Evolutionary conservation across 2,113 vertebrate species (phyloP), one percentile per base, ranked within the genome.

Genomic region (Lucifuga dentata): DNA sequence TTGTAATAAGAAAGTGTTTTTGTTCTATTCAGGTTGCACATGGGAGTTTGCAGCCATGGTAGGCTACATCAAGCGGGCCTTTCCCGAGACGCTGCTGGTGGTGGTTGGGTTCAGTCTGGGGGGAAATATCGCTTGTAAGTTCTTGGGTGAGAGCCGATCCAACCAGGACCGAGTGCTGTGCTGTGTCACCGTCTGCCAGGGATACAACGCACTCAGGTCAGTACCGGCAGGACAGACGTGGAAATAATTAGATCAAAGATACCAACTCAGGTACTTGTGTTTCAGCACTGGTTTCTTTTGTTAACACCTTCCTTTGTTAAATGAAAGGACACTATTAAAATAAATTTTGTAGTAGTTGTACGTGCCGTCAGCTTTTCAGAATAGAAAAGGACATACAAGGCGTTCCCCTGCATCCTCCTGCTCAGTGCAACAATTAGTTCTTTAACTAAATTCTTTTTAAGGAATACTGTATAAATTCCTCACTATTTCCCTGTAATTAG

Each of bases 31-130:
- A 98, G 96, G 96, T 39, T 98, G 96, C 58, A 98, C 96, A 0
- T 97, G 96, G 96, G 96, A 97, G 53, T 98, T 94, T 43, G 87
- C 90, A 11, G 95, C 95, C 71, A 98, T 98, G 96, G 95, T 98
- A 53, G 91, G 64, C 81, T 88, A 93, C 88, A 93, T 98, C 85
- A 95, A 90, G 85, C 94, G 88, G 76, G 88, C 91, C 0, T 94
- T 93, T 17, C 95, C 94, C 23, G 85, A 95, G 63, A 95, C 94
- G 1, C 90, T 90, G 73, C 79, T 98, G 68, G 93, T 95, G 0
- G 95, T 95, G 0, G 94, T 98, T 68, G 96, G 96, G 73, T 98
- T 98, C 86, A 98, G 96, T 81, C 91, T 98, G 7, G 96, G 96
- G 1, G 96, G 96, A 3, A 98, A 98, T 85, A 95, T 98, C 1